Percentiles rank a stretch among this genome's conserved stretches.
Conservation (phyloP, 1,140 invertebrate genomes). For the Drusus annulatus region DNA sequence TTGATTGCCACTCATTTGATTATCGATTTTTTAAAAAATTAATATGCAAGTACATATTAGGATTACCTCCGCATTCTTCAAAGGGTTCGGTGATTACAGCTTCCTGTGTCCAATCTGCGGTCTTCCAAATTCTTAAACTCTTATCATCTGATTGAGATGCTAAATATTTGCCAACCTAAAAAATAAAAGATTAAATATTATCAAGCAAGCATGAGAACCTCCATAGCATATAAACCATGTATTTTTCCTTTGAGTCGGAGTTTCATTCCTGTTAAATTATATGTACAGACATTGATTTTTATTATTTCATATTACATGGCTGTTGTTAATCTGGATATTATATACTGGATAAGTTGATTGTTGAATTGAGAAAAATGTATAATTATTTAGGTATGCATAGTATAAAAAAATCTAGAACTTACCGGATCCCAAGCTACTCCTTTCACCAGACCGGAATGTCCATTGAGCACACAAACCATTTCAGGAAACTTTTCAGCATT, state of each 20-base stretch:
- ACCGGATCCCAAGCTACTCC: constrained; percentile 98
- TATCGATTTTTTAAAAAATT: too few species aligned
- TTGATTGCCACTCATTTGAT: too few species aligned
- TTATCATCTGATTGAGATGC: constrained; percentile 98
- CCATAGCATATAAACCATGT: too few species aligned
- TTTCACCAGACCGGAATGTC: constrained; percentile 95
- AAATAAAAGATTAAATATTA: constrained; percentile 43
- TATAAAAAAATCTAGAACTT: constrained; percentile 45
- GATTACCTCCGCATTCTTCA: constrained; percentile 85
- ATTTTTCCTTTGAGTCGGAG: too few species aligned
- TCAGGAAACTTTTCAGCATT: constrained; percentile 92
- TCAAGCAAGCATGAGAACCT: too few species aligned
- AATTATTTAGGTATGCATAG: background rate
- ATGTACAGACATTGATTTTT: too few species aligned
- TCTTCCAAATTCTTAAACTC: constrained; percentile 94
- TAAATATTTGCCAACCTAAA: constrained; percentile 90
- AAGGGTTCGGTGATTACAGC: constrained; percentile 92
- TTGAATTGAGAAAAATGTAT: background rate
- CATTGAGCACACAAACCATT: constrained; percentile 84
- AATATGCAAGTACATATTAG: background rate
- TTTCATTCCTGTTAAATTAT: too few species aligned
- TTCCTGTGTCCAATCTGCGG: constrained; percentile 92
- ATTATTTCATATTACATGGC: too few species aligned
- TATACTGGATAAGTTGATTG: background rate
- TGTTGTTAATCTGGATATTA: too few species aligned